Conservation (phyloP, 2,888 invertebrate species). For the Norana najaformis region DNA sequence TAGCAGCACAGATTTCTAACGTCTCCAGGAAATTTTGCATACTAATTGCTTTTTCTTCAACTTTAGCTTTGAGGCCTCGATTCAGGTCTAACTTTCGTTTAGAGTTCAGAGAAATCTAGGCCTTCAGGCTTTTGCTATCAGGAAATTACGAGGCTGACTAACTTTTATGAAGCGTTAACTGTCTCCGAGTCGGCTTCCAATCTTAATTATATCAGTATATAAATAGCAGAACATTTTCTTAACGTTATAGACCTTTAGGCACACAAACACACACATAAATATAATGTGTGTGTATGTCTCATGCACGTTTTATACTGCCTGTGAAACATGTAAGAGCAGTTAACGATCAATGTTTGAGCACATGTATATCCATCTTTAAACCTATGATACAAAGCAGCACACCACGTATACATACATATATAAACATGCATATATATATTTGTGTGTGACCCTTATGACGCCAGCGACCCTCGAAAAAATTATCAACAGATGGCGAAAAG, state of each 20-base stretch:
- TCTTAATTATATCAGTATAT: background rate
- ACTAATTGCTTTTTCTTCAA: background rate
- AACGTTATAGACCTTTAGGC: background rate
- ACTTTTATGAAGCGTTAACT: background rate
- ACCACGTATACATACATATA: background rate
- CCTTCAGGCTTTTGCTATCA: background rate
- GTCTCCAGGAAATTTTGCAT: too few relatives aligned
- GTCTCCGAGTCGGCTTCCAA: too few relatives aligned
- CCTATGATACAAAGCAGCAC: background rate
- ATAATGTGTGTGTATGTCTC: background rate
- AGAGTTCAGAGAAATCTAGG: background rate
- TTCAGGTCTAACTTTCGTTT: background rate
- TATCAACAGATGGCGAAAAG: background rate
- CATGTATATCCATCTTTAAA: background rate
- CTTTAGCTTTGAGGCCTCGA: background rate
- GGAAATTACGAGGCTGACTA: background rate
- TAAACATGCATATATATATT: background rate
- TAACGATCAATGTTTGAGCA: background rate
- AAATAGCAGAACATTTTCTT: background rate
- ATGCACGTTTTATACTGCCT: background rate
- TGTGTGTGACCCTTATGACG: background rate
- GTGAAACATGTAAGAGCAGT: background rate
- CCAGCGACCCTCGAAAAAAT: background rate
- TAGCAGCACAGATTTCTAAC: background rate
- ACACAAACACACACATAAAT: background rate